Percentiles rank a stretch among this genome's conserved stretches.
phyloP scores from a whole-genome alignment of 2,888 invertebrate species.

The Synergus itoensis region DNA sequence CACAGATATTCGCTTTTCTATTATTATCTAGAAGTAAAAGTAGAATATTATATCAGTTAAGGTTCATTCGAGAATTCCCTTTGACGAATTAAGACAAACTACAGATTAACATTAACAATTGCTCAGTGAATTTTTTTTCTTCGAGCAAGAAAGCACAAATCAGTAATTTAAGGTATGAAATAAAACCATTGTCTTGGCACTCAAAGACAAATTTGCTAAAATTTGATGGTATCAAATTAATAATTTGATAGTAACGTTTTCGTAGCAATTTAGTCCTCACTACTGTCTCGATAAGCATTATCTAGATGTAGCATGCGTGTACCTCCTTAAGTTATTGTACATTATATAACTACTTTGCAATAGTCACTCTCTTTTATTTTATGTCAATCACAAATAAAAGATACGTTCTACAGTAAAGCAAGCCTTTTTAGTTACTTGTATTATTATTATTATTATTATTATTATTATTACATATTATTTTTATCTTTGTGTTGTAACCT shows the following conservation, averaged over 20 bases:
- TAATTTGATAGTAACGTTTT: background rate
- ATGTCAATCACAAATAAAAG: slow-evolving; percentile 57
- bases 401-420: slow-evolving; percentile 51
- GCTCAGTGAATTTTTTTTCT: background rate
- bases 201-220: background rate
- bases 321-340: slow-evolving; percentile 66
- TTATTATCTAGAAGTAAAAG: slow-evolving; percentile 6
- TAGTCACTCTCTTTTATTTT: slow-evolving; percentile 54
- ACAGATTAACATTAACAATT: background rate
- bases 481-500: slow-evolving; percentile 56
- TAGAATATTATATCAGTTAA: background rate
- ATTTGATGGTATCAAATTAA: background rate
- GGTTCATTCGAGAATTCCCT: background rate
- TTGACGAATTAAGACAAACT: slow-evolving; percentile 7
- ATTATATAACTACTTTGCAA: slow-evolving; percentile 57
- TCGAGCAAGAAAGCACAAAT: background rate
- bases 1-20: slow-evolving; percentile 50
- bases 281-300: slow-evolving; percentile 51
- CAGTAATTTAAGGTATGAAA: background rate
- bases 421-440: slow-evolving; percentile 46
- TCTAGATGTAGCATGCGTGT: slow-evolving; percentile 69
- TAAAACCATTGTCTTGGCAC: background rate
- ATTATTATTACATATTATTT: background rate
- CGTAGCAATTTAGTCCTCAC: slow-evolving; percentile 56
- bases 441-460: background rate